These are phyloP conservation scores for Gnathonemus longibarbis DNA, from an alignment of 2,113 vertebrate species.

Conservation along the genomic window DNA sequence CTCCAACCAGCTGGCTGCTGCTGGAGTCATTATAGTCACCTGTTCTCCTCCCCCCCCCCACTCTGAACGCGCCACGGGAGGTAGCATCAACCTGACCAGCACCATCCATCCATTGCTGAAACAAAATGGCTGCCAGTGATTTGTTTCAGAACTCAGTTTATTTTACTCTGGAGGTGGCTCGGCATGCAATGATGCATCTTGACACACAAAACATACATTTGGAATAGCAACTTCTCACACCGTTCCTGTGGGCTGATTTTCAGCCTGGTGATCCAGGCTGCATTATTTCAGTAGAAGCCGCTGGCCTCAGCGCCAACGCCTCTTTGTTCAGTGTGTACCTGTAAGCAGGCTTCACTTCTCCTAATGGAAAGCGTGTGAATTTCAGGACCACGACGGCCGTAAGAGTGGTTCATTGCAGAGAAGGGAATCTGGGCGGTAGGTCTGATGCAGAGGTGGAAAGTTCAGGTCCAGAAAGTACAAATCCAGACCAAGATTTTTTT, in stretches of 20 bases:
- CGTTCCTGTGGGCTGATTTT: not conserved
- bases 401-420: not conserved
- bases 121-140: not conserved
- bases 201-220: not conserved
- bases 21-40: not conserved
- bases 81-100: not conserved
- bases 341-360: not conserved
- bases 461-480: no score
- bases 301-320: not conserved
- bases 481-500: no score
- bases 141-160: not conserved
- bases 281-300: not conserved
- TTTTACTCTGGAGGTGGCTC: not conserved
- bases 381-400: no score
- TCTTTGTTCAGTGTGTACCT: not conserved
- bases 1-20: not conserved
- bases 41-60: not conserved
- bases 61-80: not conserved
- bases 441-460: not conserved
- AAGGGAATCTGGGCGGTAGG: not conserved
- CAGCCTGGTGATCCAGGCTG: not conserved
- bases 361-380: not conserved
- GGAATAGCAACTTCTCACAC: not conserved
- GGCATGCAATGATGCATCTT: not conserved
- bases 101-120: not conserved